These are phyloP conservation scores for Pollachius pollachius DNA, from an alignment of 2,113 vertebrate species.

Conservation along the genomic window DNA sequence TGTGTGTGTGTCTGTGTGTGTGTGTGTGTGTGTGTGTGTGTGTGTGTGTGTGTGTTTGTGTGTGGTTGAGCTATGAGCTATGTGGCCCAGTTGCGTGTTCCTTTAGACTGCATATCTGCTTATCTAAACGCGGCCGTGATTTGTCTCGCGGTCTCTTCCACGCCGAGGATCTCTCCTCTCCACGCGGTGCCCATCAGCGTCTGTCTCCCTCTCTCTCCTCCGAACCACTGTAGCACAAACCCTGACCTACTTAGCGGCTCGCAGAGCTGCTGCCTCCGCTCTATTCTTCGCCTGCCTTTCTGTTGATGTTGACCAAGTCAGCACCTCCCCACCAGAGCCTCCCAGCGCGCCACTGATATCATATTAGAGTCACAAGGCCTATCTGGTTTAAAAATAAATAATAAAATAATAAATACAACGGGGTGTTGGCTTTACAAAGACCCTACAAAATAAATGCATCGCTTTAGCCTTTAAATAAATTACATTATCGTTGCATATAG, in stretches of 20 bases:
- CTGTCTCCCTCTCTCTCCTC: not conserved
- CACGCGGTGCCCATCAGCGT: conserved; percentile 44
- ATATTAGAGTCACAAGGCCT: no score
- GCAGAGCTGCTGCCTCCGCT: conserved; percentile 42
- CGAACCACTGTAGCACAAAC: conserved; percentile 73
- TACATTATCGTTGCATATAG: no score
- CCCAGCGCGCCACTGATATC: no score
- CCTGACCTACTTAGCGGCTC: conserved; percentile 75
- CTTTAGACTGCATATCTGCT: no score
- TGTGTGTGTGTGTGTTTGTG: not conserved
- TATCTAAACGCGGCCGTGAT: conserved; percentile 31
- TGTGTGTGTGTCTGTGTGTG: not conserved
- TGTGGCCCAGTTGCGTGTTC: no score
- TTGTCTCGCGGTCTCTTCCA: conserved; percentile 25
- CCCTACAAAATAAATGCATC: no score
- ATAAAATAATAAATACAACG: no score
- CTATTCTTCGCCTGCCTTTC: not conserved
- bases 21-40: not conserved
- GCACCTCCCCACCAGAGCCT: not conserved
- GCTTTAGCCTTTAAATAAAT: no score
- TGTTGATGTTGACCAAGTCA: not conserved
- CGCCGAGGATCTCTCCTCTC: conserved; percentile 40
- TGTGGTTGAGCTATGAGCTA: not conserved
- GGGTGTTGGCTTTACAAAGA: no score
- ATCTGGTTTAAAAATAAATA: no score